Evolutionary conservation across 2,888 invertebrate genomes (phyloP).

Genomic region (Eledona agricola): DNA sequence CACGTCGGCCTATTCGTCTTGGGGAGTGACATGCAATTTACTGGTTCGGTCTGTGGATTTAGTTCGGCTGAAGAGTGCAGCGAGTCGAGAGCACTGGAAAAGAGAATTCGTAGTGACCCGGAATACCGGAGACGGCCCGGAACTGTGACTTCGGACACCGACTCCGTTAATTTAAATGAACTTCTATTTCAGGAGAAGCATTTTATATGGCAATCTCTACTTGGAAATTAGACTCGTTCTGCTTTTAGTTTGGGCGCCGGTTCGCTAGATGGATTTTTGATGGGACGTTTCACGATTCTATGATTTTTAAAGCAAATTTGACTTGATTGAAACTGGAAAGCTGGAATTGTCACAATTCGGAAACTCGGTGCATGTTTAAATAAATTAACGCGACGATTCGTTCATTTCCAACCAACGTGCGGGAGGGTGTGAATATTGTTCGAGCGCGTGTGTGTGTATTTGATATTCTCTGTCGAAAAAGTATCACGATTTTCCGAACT

Average conservation of each 20-base stretch:
- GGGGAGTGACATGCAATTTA: constrained; percentile 61
- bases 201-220: constrained; percentile 14
- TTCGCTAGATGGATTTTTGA: constrained; percentile 15
- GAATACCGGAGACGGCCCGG: constrained; percentile 42
- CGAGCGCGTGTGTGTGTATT: too few relatives aligned
- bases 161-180: constrained; percentile 50
- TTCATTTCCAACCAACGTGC: too few relatives aligned
- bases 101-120: constrained; percentile 36
- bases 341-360: constrained; percentile 1
- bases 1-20: constrained; percentile 62
- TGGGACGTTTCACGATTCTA: constrained; percentile 14
- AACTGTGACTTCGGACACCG: constrained; percentile 38
- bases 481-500: too few relatives aligned
- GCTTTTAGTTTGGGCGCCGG: constrained; percentile 29
- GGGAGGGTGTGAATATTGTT: too few relatives aligned
- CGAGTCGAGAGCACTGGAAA: constrained; percentile 30
- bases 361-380: constrained; percentile 1
- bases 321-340: constrained; percentile 10
- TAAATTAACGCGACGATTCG: neutral
- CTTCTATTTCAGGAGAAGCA: constrained; percentile 48
- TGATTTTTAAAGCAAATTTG: constrained; percentile 23
- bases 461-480: too few relatives aligned
- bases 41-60: constrained; percentile 56
- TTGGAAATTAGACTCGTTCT: constrained; percentile 28
- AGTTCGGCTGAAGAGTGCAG: constrained; percentile 48